Percentiles rank a stretch among this genome's conserved stretches.
Conservation (phyloP, 2,888 invertebrate genomes). For the Antitype chi region DNA sequence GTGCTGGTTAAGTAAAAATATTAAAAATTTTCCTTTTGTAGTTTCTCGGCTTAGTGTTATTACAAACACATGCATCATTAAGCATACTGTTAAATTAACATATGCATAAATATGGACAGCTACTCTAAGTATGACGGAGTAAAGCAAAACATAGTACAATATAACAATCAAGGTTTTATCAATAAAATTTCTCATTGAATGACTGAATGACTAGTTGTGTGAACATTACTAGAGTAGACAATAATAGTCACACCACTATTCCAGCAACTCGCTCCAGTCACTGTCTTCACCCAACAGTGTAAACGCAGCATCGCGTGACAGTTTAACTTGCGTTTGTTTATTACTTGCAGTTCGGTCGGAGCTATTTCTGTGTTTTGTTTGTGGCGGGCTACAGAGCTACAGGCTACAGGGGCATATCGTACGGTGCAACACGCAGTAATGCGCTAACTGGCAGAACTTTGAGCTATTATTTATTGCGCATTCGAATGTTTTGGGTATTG, state of each 20-base stretch:
- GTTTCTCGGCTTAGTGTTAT: background rate
- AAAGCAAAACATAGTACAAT: background rate
- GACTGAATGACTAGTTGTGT: background rate
- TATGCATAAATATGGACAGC: background rate
- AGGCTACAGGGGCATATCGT: slow-evolving; percentile 24
- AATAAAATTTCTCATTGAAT: background rate
- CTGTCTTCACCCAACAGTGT: slow-evolving; percentile 26
- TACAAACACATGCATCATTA: background rate
- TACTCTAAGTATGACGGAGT: background rate
- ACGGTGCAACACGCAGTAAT: slow-evolving; percentile 10
- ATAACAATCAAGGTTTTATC: background rate
- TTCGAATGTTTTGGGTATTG: background rate
- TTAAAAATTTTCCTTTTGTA: background rate
- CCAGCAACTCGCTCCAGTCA: slow-evolving; percentile 29
- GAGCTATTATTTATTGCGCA: slow-evolving; percentile 27
- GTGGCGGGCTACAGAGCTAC: slow-evolving; percentile 23
- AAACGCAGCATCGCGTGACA: slow-evolving; percentile 66
- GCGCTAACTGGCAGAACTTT: slow-evolving; percentile 21
- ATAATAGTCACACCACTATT: background rate
- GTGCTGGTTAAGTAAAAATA: background rate
- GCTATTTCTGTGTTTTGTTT: slow-evolving; percentile 59
- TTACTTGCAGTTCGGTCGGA: slow-evolving; percentile 56
- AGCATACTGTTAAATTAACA: background rate
- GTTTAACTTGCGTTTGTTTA: slow-evolving; percentile 69
- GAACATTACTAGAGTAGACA: background rate